Percentiles rank a stretch among this genome's conserved stretches.
Conservation (phyloP, 2,888 invertebrate species). For the Aquatica leii region DNA sequence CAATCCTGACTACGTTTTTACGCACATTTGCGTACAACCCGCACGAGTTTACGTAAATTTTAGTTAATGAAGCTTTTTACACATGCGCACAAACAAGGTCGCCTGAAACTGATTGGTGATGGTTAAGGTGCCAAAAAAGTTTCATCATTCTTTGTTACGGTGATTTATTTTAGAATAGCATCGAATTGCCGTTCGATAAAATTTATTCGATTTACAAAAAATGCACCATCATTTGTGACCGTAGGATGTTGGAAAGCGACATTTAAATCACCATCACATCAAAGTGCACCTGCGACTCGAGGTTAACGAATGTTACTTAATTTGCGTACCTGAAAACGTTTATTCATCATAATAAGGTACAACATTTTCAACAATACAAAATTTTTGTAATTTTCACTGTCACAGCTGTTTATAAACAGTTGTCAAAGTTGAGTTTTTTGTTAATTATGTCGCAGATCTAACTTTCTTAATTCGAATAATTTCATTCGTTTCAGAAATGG, state of each 20-base stretch:
- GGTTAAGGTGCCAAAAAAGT: constrained; percentile 16
- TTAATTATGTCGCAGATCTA: neutral
- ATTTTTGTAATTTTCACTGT: constrained; percentile 27
- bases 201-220: neutral
- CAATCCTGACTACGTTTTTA: no score
- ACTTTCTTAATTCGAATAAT: constrained; percentile 3
- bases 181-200: neutral
- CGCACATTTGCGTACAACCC: no score
- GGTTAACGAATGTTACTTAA: constrained; percentile 28
- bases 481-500: constrained; percentile 58
- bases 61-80: constrained; percentile 2
- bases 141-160: constrained; percentile 16
- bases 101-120: constrained; percentile 13
- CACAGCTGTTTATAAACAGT: constrained; percentile 33
- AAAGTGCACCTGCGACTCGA: constrained; percentile 12
- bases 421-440: constrained; percentile 30
- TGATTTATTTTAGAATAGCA: constrained; percentile 4
- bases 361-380: neutral
- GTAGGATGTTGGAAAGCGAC: no score
- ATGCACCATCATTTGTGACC: no score
- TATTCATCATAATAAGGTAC: constrained; percentile 18
- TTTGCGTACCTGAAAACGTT: constrained; percentile 24
- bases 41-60: no score
- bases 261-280: neutral
- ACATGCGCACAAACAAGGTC: constrained; percentile 16